Evolutionary conservation across 1,140 invertebrate genomes (phyloP), one percentile per base, ranked within the genome.

Genomic region (Drosophila setifemur): DNA sequence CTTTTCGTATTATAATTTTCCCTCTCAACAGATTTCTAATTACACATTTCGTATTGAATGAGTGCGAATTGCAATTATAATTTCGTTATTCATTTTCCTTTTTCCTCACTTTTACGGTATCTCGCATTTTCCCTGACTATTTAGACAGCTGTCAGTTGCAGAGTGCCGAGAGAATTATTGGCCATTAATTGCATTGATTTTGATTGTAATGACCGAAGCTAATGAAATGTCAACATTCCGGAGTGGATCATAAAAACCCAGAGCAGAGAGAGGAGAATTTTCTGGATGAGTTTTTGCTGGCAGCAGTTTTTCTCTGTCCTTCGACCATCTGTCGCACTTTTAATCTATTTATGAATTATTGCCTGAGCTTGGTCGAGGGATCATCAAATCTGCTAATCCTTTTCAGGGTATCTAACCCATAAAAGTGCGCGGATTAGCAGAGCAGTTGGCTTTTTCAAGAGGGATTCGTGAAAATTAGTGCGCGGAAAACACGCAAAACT

Each of bases 331-430:
- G 79, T 53, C 54, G 60, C 55, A 21, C 33, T 78, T 74, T 68
- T 75, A 85, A 85, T 77, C 79, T 86, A 72, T 86, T 85, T 86
- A 79, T 85, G 79, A 85, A 86, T 85, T 52, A 72, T 53, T 79
- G 66, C 53, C 50, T 21, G 60, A 39, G 47, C 54, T n/a, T n/a
- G n/a, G n/a, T n/a, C n/a, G n/a, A 21, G 23, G 33, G 14, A 26
- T 53, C 75, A 66, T 81, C 75, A 81, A 81, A 49, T 53, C 8
- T 35, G 57, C 45, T 70, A 79, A 79, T 79, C 75, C 75, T 79
- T 79, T 78, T 68, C 18, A n/a, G 57, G 14, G 33, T 19, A 52
- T 29, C 26, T 37, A 53, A 47, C 43, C 33, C 35, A 68, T 60
- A 75, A 63, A 33, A 28, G 49, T 26, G 37, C 33, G 18, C 14